A percentile compares a stretch with the other conserved stretches of the same genome.
Evolutionary conservation across 1,140 invertebrate genomes (phyloP).

Genomic region (Drosophila lacteicornis): DNA sequence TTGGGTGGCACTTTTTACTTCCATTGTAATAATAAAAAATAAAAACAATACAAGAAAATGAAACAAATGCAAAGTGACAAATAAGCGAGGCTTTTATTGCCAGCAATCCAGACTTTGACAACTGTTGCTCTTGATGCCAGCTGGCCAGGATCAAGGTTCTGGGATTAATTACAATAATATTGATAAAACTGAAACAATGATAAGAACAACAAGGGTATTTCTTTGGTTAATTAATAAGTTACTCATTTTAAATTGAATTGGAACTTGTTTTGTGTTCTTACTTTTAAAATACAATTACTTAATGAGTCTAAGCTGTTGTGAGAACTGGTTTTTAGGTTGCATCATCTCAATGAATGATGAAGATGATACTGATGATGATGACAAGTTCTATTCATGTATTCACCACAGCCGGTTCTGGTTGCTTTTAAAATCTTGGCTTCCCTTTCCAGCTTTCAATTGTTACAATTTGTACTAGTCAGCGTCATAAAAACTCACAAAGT

Average conservation of each 20-base stretch:
- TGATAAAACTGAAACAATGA: background rate
- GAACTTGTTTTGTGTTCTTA: background rate
- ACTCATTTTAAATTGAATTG: background rate
- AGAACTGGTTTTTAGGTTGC: constrained; percentile 34
- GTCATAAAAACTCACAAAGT: constrained; percentile 22
- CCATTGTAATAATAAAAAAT: constrained; percentile 16
- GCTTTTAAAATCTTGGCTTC: too few species aligned
- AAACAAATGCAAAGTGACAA: constrained; percentile 40
- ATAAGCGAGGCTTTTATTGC: constrained; percentile 31
- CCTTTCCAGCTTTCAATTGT: constrained; percentile 4
- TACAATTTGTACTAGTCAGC: background rate
- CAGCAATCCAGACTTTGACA: constrained; percentile 9
- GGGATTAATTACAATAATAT: background rate
- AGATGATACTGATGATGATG: constrained; percentile 21
- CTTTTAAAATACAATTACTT: background rate
- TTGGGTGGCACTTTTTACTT: constrained; percentile 48
- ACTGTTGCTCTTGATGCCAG: constrained; percentile 9
- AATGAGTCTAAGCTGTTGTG: background rate
- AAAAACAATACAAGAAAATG: constrained; percentile 11
- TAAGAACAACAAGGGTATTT: background rate
- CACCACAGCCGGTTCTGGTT: constrained; percentile 7
- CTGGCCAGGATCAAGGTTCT: background rate
- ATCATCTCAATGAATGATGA: constrained; percentile 14
- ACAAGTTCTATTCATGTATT: constrained; percentile 29
- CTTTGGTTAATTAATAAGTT: background rate